A percentile compares a stretch with the other conserved stretches of the same genome.
Evolutionary conservation across 2,113 vertebrate species (phyloP).

Genomic region (Shinisaurus crocodilurus): DNA sequence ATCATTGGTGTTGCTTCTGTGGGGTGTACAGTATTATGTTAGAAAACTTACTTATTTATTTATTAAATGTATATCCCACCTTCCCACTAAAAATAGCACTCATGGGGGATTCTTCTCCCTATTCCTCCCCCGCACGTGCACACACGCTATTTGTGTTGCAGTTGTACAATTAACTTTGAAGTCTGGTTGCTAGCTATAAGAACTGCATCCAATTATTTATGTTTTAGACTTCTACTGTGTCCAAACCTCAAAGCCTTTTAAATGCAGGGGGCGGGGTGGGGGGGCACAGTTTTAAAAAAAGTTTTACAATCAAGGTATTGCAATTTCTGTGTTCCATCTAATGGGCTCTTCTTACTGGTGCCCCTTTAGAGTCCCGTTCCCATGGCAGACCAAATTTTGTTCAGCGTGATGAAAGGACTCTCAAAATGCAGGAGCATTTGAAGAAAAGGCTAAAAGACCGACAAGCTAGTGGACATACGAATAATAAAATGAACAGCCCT

Average conservation of each 20-base stretch:
- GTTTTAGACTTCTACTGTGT: neutral
- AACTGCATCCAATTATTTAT: no score
- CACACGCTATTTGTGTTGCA: neutral
- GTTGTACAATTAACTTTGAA: neutral
- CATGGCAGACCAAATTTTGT: slow-evolving; percentile 78
- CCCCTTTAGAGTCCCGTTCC: slow-evolving; percentile 72
- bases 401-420: slow-evolving; percentile 76
- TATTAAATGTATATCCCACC: neutral
- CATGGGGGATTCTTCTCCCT: no score
- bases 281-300: neutral
- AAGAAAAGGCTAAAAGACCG: slow-evolving; percentile 80
- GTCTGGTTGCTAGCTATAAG: accelerated
- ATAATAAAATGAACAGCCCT: slow-evolving; percentile 75
- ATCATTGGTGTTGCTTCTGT: neutral
- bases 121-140: neutral
- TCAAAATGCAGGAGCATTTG: slow-evolving; percentile 81
- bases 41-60: neutral
- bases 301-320: neutral
- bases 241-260: neutral
- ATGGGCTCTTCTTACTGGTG: neutral
- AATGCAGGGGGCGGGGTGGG: neutral
- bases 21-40: neutral
- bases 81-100: neutral
- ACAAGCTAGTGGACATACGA: slow-evolving; percentile 69
- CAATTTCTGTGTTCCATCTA: neutral